Percentiles rank a stretch among this genome's conserved stretches.
Conservation (phyloP, 2,888 invertebrate species). For the Tricholauxania praeusta region DNA sequence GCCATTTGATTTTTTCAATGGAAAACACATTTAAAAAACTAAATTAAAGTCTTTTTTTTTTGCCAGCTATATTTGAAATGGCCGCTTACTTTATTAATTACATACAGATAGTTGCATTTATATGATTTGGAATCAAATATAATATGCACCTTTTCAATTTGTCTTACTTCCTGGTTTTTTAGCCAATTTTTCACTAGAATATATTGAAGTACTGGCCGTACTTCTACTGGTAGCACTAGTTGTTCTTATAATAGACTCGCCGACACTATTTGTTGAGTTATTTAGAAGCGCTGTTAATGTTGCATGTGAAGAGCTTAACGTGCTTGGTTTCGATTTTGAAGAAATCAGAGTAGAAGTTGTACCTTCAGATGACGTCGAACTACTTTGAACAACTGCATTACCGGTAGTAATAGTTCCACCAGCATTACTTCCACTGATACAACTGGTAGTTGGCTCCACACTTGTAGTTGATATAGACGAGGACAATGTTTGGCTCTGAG, state of each 20-base stretch:
- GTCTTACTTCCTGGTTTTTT: slow-evolving; percentile 2
- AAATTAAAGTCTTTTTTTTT: too few relatives aligned
- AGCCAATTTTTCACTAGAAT: slow-evolving; percentile 37
- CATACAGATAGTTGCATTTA: too few relatives aligned
- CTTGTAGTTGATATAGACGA: background rate
- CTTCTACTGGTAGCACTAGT: background rate
- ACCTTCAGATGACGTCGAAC: slow-evolving; percentile 38
- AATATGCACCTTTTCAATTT: too few relatives aligned
- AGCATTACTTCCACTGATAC: background rate
- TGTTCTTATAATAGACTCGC: slow-evolving; percentile 2
- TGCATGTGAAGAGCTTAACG: slow-evolving; percentile 67
- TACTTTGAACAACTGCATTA: background rate
- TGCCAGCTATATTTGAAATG: too few relatives aligned
- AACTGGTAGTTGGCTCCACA: slow-evolving; percentile 9
- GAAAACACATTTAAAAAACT: too few relatives aligned
- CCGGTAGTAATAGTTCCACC: background rate
- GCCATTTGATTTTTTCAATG: too few relatives aligned
- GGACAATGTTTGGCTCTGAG: slow-evolving; percentile 26
- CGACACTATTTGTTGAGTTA: slow-evolving; percentile 51
- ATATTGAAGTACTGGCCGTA: slow-evolving; percentile 16
- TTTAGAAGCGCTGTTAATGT: slow-evolving; percentile 66
- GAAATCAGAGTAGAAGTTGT: background rate
- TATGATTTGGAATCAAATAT: too few relatives aligned
- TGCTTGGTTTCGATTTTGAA: slow-evolving; percentile 51
- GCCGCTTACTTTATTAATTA: too few relatives aligned